phyloP scores from a whole-genome alignment of 1,140 invertebrate species.

The Cherax destructor region DNA sequence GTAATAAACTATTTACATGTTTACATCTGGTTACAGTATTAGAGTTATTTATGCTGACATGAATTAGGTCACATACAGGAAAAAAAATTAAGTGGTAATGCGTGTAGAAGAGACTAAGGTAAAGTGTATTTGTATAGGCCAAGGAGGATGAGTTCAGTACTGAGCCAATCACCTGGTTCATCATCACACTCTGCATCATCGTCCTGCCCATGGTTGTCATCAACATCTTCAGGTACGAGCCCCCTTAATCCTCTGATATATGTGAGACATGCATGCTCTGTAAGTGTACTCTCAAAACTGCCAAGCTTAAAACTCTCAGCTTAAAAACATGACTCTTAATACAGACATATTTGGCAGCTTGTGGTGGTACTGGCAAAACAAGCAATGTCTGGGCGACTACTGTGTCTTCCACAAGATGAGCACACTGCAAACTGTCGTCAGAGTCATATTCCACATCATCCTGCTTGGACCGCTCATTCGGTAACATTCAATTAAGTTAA shows the following conservation, averaged over 20 bases:
- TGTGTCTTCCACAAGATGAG: conserved; percentile 66
- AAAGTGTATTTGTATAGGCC: not conserved
- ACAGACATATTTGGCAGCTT: conserved; percentile 21
- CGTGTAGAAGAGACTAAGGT: not conserved
- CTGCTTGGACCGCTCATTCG: conserved; percentile 60
- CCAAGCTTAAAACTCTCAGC: too few relatives aligned
- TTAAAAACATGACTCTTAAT: too few relatives aligned
- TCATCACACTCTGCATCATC: conserved; percentile 64
- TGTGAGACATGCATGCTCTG: too few relatives aligned
- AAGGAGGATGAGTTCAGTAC: not conserved
- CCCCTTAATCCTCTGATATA: not conserved
- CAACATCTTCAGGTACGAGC: conserved; percentile 59
- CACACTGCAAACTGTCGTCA: not conserved
- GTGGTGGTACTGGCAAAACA: conserved; percentile 67
- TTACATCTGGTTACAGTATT: too few relatives aligned
- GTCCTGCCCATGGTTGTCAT: conserved; percentile 65
- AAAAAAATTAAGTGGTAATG: too few relatives aligned
- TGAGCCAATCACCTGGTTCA: conserved; percentile 56
- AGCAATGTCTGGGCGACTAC: conserved; percentile 64
- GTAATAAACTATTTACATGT: too few relatives aligned
- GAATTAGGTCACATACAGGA: too few relatives aligned
- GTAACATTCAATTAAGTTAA: not conserved
- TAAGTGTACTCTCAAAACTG: too few relatives aligned
- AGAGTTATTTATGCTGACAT: too few relatives aligned
- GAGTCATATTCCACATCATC: conserved; percentile 56